Percentiles rank a stretch among this genome's conserved stretches.
These are phyloP conservation scores for Augochlorella aurata DNA, from an alignment of 2,888 invertebrate genomes.

Conservation along the genomic window DNA sequence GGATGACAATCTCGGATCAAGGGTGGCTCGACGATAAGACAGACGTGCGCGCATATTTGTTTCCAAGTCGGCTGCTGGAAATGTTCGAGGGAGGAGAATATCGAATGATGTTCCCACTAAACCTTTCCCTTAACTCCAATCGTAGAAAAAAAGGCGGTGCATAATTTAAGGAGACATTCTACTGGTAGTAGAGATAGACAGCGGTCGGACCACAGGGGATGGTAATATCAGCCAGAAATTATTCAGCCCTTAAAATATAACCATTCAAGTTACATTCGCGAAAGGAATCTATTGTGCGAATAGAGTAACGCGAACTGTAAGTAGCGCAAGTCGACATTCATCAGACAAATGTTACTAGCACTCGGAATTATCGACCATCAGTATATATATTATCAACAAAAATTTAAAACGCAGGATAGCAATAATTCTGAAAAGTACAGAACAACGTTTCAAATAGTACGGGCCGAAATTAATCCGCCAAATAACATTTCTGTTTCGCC, in stretches of 20 bases:
- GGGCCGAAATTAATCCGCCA: background rate
- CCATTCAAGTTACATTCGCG: no score
- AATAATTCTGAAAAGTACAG: background rate
- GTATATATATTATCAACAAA: background rate
- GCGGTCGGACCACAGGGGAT: no score
- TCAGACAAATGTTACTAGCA: background rate
- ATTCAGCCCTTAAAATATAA: no score
- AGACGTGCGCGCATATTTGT: constrained; percentile 54
- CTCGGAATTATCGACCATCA: background rate
- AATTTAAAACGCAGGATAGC: no score
- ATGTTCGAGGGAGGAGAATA: constrained; percentile 25
- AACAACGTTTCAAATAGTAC: background rate
- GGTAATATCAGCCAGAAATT: background rate
- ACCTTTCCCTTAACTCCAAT: background rate
- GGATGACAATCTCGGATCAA: constrained; percentile 64
- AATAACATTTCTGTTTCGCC: background rate
- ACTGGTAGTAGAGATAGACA: no score
- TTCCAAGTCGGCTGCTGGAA: constrained; percentile 32
- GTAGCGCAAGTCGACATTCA: no score
- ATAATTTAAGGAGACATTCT: background rate
- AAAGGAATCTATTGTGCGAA: no score
- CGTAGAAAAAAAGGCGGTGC: background rate
- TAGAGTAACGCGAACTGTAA: no score
- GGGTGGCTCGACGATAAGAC: constrained; percentile 63
- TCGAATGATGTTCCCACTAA: constrained; percentile 19